These are phyloP conservation scores for Procapra przewalskii DNA, from an alignment of 2,113 vertebrate genomes.

Conservation along the genomic window DNA sequence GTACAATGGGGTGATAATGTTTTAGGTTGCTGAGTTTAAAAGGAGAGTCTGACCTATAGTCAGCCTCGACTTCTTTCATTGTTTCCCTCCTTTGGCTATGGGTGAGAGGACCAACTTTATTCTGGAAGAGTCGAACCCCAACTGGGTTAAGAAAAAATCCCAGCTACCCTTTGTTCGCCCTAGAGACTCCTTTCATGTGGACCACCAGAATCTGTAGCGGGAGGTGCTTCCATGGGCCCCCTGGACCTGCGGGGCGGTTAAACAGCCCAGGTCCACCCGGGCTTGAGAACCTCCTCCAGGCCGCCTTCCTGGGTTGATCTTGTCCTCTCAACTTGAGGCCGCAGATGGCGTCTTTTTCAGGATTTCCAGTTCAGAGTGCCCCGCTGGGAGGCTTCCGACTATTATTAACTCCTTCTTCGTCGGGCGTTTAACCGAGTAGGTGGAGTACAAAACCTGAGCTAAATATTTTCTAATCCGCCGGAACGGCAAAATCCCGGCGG, in stretches of 20 bases:
- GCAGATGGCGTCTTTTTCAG: background rate
- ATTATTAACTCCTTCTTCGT: background rate
- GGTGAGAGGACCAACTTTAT: background rate
- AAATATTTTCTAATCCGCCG: conserved; percentile 35
- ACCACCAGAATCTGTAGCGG: background rate
- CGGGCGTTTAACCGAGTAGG: background rate
- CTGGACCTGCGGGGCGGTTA: background rate
- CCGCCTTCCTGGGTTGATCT: background rate
- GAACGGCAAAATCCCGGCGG: conserved; percentile 27
- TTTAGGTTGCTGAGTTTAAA: background rate
- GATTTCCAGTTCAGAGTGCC: background rate
- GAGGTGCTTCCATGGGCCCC: background rate
- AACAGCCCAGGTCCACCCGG: background rate
- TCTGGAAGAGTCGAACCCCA: background rate
- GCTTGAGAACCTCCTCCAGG: background rate
- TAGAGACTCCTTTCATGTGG: background rate
- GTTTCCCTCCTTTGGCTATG: background rate
- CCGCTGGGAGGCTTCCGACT: background rate
- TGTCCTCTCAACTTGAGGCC: background rate
- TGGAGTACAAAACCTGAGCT: conserved; percentile 28
- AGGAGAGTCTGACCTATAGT: background rate
- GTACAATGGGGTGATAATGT: background rate
- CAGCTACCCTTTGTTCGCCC: background rate
- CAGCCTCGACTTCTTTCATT: background rate
- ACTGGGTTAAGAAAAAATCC: background rate